Percentiles rank a stretch among this genome's conserved stretches.
These are phyloP conservation scores for Operophtera brumata DNA, from an alignment of 2,888 invertebrate species.

Conservation along the genomic window DNA sequence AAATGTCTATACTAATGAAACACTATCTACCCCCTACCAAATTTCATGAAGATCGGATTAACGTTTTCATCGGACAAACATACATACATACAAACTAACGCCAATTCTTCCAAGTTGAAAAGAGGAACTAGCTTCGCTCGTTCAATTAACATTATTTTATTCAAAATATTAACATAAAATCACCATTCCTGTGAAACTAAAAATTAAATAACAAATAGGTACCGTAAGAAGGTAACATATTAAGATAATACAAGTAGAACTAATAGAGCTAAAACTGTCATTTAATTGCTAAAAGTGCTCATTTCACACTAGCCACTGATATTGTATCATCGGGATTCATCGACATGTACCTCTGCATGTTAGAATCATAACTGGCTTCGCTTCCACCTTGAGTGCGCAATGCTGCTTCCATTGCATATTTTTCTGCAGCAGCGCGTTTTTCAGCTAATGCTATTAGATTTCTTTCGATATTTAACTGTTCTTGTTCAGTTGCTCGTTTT, in stretches of 20 bases:
- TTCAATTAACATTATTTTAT: neutral
- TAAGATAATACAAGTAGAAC: too few relatives aligned
- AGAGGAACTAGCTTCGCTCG: too few relatives aligned
- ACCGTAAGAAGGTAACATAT: too few relatives aligned
- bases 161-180: neutral
- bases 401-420: conserved; percentile 55
- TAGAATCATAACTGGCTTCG: conserved; percentile 69
- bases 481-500: conserved; percentile 53
- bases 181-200: neutral
- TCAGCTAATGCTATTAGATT: conserved; percentile 58
- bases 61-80: too few relatives aligned
- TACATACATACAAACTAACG: too few relatives aligned
- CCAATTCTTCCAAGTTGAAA: too few relatives aligned
- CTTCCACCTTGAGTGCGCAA: conserved; percentile 58
- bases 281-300: too few relatives aligned
- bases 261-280: neutral
- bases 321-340: conserved; percentile 41
- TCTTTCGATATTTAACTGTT: conserved; percentile 58
- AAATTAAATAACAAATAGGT: neutral
- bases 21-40: too few relatives aligned
- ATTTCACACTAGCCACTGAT: conserved; percentile 45
- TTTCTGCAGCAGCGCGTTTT: conserved; percentile 59
- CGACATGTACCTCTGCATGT: conserved; percentile 56
- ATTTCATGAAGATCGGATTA: too few relatives aligned
- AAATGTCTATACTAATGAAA: too few relatives aligned